phyloP scores from a whole-genome alignment of 2,797 vertebrate genomes.

The Betta splendens region DNA sequence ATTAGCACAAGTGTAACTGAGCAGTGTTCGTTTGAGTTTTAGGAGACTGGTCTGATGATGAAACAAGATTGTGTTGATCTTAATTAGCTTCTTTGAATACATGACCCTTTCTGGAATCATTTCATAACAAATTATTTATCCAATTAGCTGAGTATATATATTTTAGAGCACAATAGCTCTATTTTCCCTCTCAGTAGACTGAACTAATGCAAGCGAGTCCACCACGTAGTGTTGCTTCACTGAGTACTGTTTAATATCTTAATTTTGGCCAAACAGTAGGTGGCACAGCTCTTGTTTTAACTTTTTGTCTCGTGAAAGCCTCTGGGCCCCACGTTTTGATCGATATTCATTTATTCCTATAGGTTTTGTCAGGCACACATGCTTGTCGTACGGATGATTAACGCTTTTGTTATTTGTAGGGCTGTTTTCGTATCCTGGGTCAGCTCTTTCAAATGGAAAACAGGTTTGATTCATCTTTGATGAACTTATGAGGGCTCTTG shows the following conservation, averaged over 20 bases:
- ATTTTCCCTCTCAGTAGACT: not conserved
- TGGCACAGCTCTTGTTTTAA: slow-evolving; percentile 23
- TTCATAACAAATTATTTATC: not conserved
- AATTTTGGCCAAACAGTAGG: slow-evolving; percentile 4
- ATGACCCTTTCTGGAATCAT: not conserved
- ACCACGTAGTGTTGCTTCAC: not conserved
- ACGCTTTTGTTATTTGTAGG: slow-evolving; percentile 70
- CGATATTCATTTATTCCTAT: slow-evolving; percentile 75
- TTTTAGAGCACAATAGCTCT: not conserved
- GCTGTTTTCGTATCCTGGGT: slow-evolving; percentile 68
- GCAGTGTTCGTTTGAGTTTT: slow-evolving; percentile 15
- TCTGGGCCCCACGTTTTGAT: slow-evolving; percentile 47
- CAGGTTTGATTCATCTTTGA: slow-evolving; percentile 80
- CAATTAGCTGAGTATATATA: slow-evolving; percentile 1
- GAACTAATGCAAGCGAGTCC: not conserved
- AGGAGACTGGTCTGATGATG: slow-evolving; percentile 9
- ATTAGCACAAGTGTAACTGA: slow-evolving; percentile 33
- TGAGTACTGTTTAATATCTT: not conserved
- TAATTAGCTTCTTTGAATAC: slow-evolving; percentile 1
- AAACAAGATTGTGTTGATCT: slow-evolving; percentile 13
- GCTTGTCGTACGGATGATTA: slow-evolving; percentile 75
- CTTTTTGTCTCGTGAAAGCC: slow-evolving; percentile 35
- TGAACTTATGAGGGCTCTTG: slow-evolving; percentile 83
- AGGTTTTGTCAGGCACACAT: slow-evolving; percentile 55
- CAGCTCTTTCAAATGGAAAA: slow-evolving; percentile 81